Evolutionary conservation across 2,888 invertebrate species (phyloP).

Genomic region (Caenorhabditis panamensis): DNA sequence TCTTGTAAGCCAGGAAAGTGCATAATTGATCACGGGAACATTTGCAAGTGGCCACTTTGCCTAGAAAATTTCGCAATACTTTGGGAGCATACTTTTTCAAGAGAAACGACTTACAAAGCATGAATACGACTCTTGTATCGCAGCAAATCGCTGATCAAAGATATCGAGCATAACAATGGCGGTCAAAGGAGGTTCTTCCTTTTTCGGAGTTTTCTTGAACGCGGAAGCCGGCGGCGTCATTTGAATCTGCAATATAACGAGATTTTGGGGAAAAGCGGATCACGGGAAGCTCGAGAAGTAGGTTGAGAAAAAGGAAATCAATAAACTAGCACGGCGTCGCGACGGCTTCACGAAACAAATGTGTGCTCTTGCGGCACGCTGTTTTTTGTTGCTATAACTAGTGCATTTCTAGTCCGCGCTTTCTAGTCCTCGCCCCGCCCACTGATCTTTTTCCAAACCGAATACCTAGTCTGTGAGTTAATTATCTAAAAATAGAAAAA

Average conservation of each 20-base stretch:
- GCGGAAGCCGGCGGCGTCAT: slow-evolving; percentile 57
- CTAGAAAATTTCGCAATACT: slow-evolving; percentile 14
- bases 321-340: background rate
- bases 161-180: slow-evolving; percentile 66
- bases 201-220: slow-evolving; percentile 55
- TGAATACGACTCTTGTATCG: slow-evolving; percentile 41
- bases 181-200: slow-evolving; percentile 57
- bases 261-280: background rate
- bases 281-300: background rate
- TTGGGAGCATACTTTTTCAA: background rate
- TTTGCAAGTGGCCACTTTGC: slow-evolving; percentile 63
- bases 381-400: background rate
- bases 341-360: background rate
- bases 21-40: slow-evolving; percentile 61
- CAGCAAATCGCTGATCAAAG: slow-evolving; percentile 65
- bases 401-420: background rate
- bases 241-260: too few species aligned
- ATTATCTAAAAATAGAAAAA: too few species aligned
- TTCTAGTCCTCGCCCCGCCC: background rate
- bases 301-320: background rate
- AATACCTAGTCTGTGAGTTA: too few species aligned
- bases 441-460: background rate
- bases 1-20: slow-evolving; percentile 59
- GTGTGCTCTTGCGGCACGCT: background rate
- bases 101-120: slow-evolving; percentile 38